These are phyloP conservation scores for Panulirus ornatus DNA, from an alignment of 1,140 invertebrate genomes.

Conservation along the genomic window DNA sequence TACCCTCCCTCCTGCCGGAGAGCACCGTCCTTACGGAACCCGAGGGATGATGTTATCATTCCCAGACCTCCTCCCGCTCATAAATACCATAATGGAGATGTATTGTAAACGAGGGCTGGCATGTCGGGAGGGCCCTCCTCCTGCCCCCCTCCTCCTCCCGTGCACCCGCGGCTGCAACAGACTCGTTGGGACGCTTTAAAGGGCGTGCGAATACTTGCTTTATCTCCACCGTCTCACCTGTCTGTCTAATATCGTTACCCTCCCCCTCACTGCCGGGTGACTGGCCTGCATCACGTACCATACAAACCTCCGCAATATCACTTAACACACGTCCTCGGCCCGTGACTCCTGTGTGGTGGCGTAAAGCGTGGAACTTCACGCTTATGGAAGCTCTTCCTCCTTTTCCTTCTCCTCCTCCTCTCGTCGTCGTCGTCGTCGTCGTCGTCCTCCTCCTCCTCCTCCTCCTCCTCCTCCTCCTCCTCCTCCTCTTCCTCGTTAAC, in stretches of 20 bases:
- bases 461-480: not conserved
- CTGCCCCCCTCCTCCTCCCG: not conserved
- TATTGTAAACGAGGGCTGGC: too few relatives aligned
- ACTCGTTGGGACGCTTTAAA: not conserved
- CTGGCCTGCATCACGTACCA: too few relatives aligned
- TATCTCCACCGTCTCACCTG: not conserved
- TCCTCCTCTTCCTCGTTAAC: not conserved
- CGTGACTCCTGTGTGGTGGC: too few relatives aligned
- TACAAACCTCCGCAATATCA: too few relatives aligned
- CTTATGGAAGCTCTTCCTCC: slow-evolving; percentile 5
- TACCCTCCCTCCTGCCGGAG: too few relatives aligned
- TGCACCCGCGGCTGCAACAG: not conserved
- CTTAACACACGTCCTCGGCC: too few relatives aligned
- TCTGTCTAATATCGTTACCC: not conserved
- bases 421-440: not conserved
- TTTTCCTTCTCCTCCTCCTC: not conserved
- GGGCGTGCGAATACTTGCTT: not conserved
- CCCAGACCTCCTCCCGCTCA: too few relatives aligned
- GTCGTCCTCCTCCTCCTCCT: not conserved
- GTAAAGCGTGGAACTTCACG: too few relatives aligned
- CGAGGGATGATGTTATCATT: too few relatives aligned
- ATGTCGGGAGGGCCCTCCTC: not conserved
- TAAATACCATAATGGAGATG: too few relatives aligned
- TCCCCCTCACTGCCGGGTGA: too few relatives aligned
- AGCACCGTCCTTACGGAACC: too few relatives aligned